Conservation (phyloP, 2,113 vertebrate species). For the Pterophyllum scalare region DNA sequence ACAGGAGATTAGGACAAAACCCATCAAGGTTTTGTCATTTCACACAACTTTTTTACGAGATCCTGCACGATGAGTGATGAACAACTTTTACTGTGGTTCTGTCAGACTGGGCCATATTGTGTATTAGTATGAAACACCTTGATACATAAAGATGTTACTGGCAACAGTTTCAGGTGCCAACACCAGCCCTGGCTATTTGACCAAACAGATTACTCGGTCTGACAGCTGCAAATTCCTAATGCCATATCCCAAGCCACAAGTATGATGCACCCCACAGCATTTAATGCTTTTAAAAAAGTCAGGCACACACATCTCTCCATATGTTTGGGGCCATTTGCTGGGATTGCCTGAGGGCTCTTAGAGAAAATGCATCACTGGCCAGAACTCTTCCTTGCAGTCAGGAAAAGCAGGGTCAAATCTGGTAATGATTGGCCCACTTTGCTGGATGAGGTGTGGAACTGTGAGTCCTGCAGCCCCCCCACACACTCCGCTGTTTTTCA, state of each 20-base stretch:
- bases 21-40: constrained; percentile 62
- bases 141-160: constrained; percentile 44
- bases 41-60: constrained; percentile 51
- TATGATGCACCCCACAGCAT: constrained; percentile 14
- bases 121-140: constrained; percentile 36
- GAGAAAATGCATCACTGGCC: constrained; percentile 40
- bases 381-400: constrained; percentile 42
- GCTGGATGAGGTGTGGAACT: constrained; percentile 48
- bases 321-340: constrained; percentile 53
- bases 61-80: constrained; percentile 32
- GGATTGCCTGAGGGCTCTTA: constrained; percentile 48
- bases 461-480: constrained; percentile 11
- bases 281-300: constrained; percentile 36
- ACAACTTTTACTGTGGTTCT: constrained; percentile 24
- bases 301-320: constrained; percentile 49
- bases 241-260: constrained; percentile 13
- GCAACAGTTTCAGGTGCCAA: constrained; percentile 28
- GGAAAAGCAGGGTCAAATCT: constrained; percentile 65
- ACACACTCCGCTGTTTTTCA: constrained; percentile 15
- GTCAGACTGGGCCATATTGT: constrained; percentile 10
- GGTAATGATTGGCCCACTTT: constrained; percentile 68
- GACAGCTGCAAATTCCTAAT: constrained; percentile 54
- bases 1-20: constrained; percentile 57
- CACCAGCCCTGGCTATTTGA: constrained; percentile 26
- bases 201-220: constrained; percentile 45